phyloP scores from a whole-genome alignment of 2,113 vertebrate genomes.

The Nymphicus hollandicus region DNA sequence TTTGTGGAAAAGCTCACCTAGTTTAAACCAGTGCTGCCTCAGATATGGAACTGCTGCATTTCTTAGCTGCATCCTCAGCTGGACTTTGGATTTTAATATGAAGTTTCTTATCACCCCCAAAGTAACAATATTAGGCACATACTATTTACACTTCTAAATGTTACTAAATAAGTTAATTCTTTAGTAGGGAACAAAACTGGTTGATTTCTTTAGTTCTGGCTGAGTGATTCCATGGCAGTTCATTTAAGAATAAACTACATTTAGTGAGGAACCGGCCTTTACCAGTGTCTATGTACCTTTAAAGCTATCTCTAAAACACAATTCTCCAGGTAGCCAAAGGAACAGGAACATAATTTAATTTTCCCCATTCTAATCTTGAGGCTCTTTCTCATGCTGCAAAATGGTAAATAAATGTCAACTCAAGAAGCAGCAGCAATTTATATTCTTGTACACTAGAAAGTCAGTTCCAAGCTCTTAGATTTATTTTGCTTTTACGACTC shows the following conservation, averaged over 20 bases:
- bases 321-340: background rate
- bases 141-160: background rate
- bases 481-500: slow-evolving; percentile 55
- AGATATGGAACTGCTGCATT: background rate
- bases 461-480: slow-evolving; percentile 40
- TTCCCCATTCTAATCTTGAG: slow-evolving; percentile 48
- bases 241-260: background rate
- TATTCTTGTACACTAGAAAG: slow-evolving; percentile 38
- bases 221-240: background rate
- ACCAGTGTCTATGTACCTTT: background rate
- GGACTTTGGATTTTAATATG: background rate
- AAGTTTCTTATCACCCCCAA: background rate
- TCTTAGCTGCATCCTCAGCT: background rate
- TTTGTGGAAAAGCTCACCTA: background rate
- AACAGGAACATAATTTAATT: slow-evolving; percentile 55
- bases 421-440: slow-evolving; percentile 37
- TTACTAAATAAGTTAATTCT: background rate
- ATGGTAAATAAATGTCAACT: slow-evolving; percentile 62
- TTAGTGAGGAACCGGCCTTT: background rate
- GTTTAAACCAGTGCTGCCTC: background rate
- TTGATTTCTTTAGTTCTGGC: background rate
- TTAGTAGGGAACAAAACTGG: background rate
- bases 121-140: background rate
- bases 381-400: slow-evolving; percentile 30
- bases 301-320: slow-evolving; percentile 16